These are phyloP conservation scores for Willowsia nigromaculata DNA, from an alignment of 2,888 invertebrate genomes.

Conservation along the genomic window DNA sequence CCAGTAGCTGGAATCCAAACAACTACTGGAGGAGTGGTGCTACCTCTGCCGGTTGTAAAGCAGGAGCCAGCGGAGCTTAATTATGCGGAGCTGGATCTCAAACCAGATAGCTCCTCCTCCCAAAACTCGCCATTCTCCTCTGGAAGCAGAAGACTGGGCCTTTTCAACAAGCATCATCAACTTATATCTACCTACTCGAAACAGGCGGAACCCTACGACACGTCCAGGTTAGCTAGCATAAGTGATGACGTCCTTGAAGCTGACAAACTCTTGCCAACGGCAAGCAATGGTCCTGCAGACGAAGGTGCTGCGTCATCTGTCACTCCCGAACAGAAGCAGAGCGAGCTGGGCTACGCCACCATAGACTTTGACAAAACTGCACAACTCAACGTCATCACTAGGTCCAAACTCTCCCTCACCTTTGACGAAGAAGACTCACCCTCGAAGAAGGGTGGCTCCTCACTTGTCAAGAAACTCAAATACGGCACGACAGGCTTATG, in stretches of 20 bases:
- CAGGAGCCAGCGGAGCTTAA: conserved; percentile 84
- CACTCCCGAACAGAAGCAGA: conserved; percentile 44
- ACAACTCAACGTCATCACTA: conserved; percentile 83
- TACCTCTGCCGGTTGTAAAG: conserved; percentile 6
- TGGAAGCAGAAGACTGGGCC: conserved; percentile 20
- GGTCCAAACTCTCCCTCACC: conserved; percentile 77
- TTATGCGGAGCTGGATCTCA: conserved; percentile 90
- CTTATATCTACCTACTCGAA: conserved; percentile 37
- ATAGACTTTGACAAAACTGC: conserved; percentile 97
- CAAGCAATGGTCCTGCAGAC: background rate
- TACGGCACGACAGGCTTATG: conserved; percentile 61
- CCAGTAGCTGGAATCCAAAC: conserved; percentile 56
- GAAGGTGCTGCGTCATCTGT: background rate
- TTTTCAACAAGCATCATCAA: conserved; percentile 53
- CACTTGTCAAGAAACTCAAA: conserved; percentile 55
- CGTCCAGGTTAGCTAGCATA: background rate
- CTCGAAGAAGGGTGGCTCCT: conserved; percentile 38
- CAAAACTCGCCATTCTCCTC: conserved; percentile 46
- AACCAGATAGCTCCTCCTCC: conserved; percentile 80
- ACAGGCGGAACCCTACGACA: conserved; percentile 18
- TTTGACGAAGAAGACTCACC: conserved; percentile 66
- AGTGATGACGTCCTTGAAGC: background rate
- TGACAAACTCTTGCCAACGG: background rate
- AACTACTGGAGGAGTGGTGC: conserved; percentile 58
- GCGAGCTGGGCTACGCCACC: conserved; percentile 87